Evolutionary conservation across 2,797 vertebrate species (phyloP).

Genomic region (Parotocinclus haroldoi): DNA sequence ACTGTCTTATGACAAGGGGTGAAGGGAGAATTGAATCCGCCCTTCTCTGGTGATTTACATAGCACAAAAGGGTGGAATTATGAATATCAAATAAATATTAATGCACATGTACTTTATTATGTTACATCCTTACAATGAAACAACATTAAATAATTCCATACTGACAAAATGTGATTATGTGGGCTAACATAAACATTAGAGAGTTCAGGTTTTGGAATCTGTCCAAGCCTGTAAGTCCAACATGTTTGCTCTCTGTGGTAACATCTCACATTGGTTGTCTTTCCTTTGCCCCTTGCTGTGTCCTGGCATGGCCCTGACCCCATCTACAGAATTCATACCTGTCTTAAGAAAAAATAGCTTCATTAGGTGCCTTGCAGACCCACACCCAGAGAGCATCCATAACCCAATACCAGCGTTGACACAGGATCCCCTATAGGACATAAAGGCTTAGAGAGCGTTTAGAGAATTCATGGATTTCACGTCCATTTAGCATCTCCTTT

Average conservation of each 20-base stretch:
- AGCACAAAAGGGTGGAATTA: neutral
- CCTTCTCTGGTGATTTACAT: neutral
- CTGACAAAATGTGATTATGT: no score
- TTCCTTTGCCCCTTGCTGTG: conserved; percentile 15
- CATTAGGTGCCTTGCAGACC: conserved; percentile 24
- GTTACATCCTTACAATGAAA: neutral
- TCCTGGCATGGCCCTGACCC: conserved; percentile 40
- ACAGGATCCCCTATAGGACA: conserved; percentile 23
- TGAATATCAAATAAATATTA: neutral
- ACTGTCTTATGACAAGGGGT: conserved; percentile 10
- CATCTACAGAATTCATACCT: conserved; percentile 30
- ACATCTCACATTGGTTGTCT: conserved; percentile 11
- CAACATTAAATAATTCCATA: neutral
- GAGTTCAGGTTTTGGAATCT: neutral
- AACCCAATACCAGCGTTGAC: conserved; percentile 10
- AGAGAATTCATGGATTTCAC: conserved; percentile 56
- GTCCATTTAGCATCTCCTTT: conserved; percentile 51
- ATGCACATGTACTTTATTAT: neutral
- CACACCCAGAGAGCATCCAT: conserved; percentile 9
- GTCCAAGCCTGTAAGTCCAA: neutral
- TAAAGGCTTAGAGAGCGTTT: conserved; percentile 31
- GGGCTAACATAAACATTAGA: no score
- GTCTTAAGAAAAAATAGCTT: conserved; percentile 45
- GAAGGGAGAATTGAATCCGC: conserved; percentile 13
- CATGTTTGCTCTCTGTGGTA: neutral